These are phyloP conservation scores for Pituophis catenifer DNA, from an alignment of 2,113 vertebrate species.

Conservation along the genomic window DNA sequence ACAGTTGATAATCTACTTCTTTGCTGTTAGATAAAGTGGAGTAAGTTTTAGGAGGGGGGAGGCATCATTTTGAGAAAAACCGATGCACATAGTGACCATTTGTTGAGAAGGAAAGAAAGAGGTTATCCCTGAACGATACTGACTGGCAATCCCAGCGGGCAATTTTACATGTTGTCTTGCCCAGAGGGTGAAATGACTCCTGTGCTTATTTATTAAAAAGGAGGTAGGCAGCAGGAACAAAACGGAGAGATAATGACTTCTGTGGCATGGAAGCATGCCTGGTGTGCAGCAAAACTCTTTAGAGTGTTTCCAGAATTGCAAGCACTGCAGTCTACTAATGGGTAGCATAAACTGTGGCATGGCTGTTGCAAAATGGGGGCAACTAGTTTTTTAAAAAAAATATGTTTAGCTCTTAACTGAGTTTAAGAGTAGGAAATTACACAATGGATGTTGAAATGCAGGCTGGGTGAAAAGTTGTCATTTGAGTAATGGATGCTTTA, in stretches of 20 bases:
- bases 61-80: background rate
- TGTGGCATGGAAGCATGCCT: background rate
- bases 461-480: constrained; percentile 79
- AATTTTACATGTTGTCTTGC: constrained; percentile 1
- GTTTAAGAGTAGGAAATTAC: constrained; percentile 73
- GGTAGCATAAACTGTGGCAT: background rate
- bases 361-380: constrained; percentile 18
- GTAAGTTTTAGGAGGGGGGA: background rate
- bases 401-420: constrained; percentile 66
- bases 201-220: constrained; percentile 1
- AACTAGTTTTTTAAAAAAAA: constrained; percentile 31
- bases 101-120: background rate
- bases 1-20: constrained; percentile 3
- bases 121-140: background rate
- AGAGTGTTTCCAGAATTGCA: background rate
- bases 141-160: background rate
- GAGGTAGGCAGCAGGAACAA: background rate
- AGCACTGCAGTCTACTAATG: constrained; percentile 3
- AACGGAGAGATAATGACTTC: background rate
- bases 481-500: constrained; percentile 76
- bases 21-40: background rate
- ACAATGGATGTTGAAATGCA: constrained; percentile 80
- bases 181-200: background rate
- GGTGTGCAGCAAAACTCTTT: background rate
- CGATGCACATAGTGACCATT: background rate